Percentiles rank a stretch among this genome's conserved stretches.
These are phyloP conservation scores for Alloscopus bannaensis DNA, from an alignment of 2,888 invertebrate genomes.

Conservation along the genomic window DNA sequence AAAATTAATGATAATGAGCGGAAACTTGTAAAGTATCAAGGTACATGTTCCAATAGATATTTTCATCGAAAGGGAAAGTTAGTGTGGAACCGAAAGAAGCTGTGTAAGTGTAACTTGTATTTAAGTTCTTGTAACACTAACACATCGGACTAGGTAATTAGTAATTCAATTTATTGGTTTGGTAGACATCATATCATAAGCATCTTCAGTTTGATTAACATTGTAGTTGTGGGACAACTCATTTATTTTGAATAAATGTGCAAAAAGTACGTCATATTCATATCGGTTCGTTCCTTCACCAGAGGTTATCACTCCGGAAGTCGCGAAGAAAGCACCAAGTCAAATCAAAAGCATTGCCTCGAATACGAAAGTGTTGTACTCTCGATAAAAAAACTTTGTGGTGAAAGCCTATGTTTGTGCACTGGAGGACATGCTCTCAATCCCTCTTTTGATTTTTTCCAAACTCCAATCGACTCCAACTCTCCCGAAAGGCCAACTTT, in stretches of 20 bases:
- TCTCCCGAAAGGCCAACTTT: constrained; percentile 12
- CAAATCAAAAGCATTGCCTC: constrained; percentile 38
- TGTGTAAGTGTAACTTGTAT: no score
- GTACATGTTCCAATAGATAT: no score
- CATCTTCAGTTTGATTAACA: no score
- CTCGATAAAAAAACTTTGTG: constrained; percentile 35
- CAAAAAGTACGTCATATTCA: constrained; percentile 13
- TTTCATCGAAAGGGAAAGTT: no score
- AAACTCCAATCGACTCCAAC: no score
- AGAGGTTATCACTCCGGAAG: constrained; percentile 21
- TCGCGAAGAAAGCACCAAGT: constrained; percentile 9
- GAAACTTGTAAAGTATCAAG: no score
- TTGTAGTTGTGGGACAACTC: neutral
- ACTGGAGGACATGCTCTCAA: neutral
- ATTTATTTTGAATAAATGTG: constrained; percentile 11
- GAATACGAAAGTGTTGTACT: constrained; percentile 46
- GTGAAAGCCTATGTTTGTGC: constrained; percentile 31
- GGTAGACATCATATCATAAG: no score
- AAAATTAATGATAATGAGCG: no score
- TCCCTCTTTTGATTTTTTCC: constrained; percentile 25
- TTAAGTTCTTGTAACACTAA: no score
- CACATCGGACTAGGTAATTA: no score
- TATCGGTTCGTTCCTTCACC: neutral
- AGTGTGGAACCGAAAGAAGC: no score
- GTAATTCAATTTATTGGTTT: no score